Evolutionary conservation across 2,797 vertebrate species (phyloP), one percentile per base, ranked within the genome.

Genomic region (Enteromius radiatus): DNA sequence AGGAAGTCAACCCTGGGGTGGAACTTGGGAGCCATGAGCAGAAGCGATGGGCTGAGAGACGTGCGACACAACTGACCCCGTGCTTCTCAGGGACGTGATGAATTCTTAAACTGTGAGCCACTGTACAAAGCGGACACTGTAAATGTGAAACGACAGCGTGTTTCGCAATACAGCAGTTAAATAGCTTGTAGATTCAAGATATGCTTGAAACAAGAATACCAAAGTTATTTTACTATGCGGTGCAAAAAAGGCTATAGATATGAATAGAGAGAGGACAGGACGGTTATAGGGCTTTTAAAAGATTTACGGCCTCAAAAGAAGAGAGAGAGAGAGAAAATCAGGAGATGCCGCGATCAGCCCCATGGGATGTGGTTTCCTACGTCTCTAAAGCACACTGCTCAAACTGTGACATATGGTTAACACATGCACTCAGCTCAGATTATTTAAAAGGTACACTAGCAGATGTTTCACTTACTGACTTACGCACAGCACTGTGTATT

Each of bases 351-450:
- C 5, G 5, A 56, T 52, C 47, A 41, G 33, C 33, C 59, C 71
- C 47, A 76, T 4, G 36, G 38, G 81, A 76, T 31, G 19, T 4
- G 10, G 49, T n/a, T 76, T 41, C 68, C 47, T 73, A 59, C 49
- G 49, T 82, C 73, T 59, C 36, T 76, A n/a, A 21, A 76, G 49
- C 49, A 33, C 63, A 49, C 56, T 49, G 28, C 56, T 74, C 69
- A 47, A 81, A 81, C 43, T 36, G 54, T 81, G 70, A 69, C 81
- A 82, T 82, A 54, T 76, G 80, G 36, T 49, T 26, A 75, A 82
- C 80, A 82, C 33, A 43, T 76, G 80, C 11, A 68, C 80, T 41
- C n/a, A 14, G 38, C 23, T 59, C 52, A 56, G 31, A 8, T 12
- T 45, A 26, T 71, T 80, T 61, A 45, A 61, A 65, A 71, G 26